Base-by-base conservation (phyloP, 1,140 invertebrate species). In the Drosophila lowei region DNA sequence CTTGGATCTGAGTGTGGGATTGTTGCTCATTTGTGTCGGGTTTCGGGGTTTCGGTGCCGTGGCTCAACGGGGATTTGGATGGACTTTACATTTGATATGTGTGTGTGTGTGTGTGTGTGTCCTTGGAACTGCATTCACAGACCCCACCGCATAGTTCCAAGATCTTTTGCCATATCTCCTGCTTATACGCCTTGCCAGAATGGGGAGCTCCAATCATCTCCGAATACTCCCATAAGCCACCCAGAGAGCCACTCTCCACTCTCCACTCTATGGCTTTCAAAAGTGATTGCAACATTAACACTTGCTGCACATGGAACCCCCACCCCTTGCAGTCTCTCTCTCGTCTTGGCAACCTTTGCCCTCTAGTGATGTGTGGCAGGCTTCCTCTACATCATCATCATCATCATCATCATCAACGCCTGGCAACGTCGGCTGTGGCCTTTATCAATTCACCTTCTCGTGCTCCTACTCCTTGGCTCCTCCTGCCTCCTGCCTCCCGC, bases 331-430 rank as follows among this genome's bases (percentile, higher is more conserved):
- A 30, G 25, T 34, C 49, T 30, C 23, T 15, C 48, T 50, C 46
- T 47, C 5, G 4, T 2, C 21, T 28, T 15, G 38, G 30, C 50
- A 70, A 70, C 66, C 66, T 70, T 70, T 70, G 66, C 44, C 63
- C 66, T 50, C 50, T 64, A 56, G 61, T 50, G 60, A 74, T 74
- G 71, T 65, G 61, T 65, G 70, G 53, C 53, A 42, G 62, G 42
- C 70, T 41, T 21, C 70, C 18, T 53, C 48, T 30, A 58, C 71
- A 66, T 43, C 28, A 18, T 70, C 55, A 53, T 52, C 67, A 34
- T 64, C 70, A 48, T 72, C 68, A 47, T 77, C 64, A 64, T 68
- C 74, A 78, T 81, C 78, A 81, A 83, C 80, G 78, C 79, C 68
- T 43, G 50, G 68, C 63, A 64, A 58, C 30, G 34, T 13, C 34